Evolutionary conservation across 2,113 vertebrate species (phyloP), one percentile per base, ranked within the genome.

Genomic region (Morone saxatilis): DNA sequence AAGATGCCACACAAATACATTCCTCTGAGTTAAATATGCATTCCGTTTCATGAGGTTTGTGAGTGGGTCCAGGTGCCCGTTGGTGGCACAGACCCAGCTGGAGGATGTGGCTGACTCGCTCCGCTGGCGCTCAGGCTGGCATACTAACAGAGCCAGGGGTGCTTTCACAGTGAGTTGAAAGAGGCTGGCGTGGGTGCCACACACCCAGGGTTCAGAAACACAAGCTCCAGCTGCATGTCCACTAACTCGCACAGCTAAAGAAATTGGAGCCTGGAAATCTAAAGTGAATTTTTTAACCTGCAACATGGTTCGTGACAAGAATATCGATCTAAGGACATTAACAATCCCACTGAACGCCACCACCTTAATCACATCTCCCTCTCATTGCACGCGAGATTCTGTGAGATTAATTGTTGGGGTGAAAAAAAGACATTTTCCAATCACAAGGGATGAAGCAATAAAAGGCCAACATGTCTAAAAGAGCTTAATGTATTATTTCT

Each of bases 111-210:
- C 80, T 80, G 88, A 82, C 89, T 89, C 66, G 70, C 85, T 86
- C 81, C 20, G 36, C 83, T 93, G 90, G 89, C 77, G 86, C 85
- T 50, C 86, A 71, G 90, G 83, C 85, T 89, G 92, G 93, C 91
- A 94, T 94, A 92, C 94, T 94, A 94, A 94, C 86, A 86, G 88
- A 89, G 89, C 90, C 93, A 92, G 92, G 88, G 92, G 91, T 92
- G 89, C 88, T 92, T 93, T 91, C 90, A 93, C 71, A 91, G 75
- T 13, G 70, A 85, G 82, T 78, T 90, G 89, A 93, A 92, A 93
- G 91, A 90, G 88, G 71, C 81, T 84, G 83, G 84, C 48, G 43
- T 71, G 19, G 50, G 74, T 62, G 79, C 81, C 86, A 63, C 73
- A 63, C 69, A 86, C 82, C 80, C 76, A 31, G 80, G 84, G 86